Conservation (phyloP, 2,113 vertebrate genomes). For the Fulmarus glacialis region DNA sequence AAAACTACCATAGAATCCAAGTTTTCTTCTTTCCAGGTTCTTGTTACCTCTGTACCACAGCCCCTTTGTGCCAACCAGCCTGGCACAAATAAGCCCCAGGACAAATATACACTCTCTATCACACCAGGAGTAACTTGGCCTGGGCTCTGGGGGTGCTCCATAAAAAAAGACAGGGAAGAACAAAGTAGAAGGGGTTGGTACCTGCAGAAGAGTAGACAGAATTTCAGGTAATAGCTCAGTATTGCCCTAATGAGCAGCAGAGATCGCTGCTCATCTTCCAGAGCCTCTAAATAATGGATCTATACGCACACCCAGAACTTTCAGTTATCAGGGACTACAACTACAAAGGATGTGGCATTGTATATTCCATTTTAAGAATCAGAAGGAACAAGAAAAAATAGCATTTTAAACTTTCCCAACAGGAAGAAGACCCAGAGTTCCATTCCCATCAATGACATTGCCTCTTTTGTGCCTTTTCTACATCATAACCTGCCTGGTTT, state of each 20-base stretch:
- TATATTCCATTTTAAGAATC: not conserved
- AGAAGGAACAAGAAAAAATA: not conserved
- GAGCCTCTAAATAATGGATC: not conserved
- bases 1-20: not conserved
- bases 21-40: not conserved
- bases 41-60: not conserved
- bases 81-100: not conserved
- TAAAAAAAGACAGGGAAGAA: not conserved
- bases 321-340: not conserved
- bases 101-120: not conserved
- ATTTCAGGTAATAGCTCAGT: not conserved
- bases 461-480: not conserved
- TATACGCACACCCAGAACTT: not conserved
- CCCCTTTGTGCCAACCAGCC: not conserved
- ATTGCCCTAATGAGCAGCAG: not conserved
- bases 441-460: not conserved
- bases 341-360: not conserved
- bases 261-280: not conserved
- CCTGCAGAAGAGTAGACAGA: not conserved
- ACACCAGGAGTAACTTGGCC: not conserved
- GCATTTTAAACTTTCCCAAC: not conserved
- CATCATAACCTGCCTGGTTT: not conserved
- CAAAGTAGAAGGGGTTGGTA: not conserved
- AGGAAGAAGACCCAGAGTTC: not conserved
- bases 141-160: not conserved